Percentiles rank a stretch among this genome's conserved stretches.
Conservation (phyloP, 2,888 invertebrate genomes). For the Bruchidius siliquastri region DNA sequence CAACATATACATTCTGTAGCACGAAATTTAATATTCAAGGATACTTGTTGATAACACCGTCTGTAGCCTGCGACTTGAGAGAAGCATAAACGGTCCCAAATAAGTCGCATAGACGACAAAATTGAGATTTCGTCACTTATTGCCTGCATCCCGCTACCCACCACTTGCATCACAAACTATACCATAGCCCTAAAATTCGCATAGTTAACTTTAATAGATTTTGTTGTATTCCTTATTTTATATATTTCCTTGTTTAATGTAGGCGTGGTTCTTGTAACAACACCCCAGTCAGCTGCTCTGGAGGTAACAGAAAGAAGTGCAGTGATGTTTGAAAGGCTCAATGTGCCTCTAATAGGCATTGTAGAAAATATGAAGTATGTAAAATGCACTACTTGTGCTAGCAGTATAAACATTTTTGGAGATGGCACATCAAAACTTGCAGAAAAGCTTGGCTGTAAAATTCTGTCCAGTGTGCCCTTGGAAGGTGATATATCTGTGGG, state of each 20-base stretch:
- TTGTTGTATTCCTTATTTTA: neutral
- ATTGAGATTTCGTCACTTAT: too few relatives aligned
- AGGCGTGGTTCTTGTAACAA: slow-evolving; percentile 85
- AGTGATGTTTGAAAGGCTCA: slow-evolving; percentile 80
- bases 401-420: slow-evolving; percentile 70
- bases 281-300: slow-evolving; percentile 84
- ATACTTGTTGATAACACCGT: too few relatives aligned
- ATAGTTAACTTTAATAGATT: neutral
- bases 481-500: slow-evolving; percentile 63
- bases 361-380: slow-evolving; percentile 87
- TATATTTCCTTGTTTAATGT: neutral
- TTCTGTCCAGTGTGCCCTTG: slow-evolving; percentile 71
- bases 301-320: slow-evolving; percentile 83
- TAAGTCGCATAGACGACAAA: too few relatives aligned
- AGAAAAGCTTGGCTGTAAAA: slow-evolving; percentile 58
- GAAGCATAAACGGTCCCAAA: too few relatives aligned
- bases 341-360: slow-evolving; percentile 80
- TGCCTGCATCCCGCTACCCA: too few relatives aligned
- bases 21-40: too few relatives aligned
- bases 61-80: too few relatives aligned
- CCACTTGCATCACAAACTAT: too few relatives aligned
- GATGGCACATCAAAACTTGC: slow-evolving; percentile 59
- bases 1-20: too few relatives aligned
- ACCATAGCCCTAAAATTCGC: too few relatives aligned
- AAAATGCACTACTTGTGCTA: slow-evolving; percentile 71